A percentile compares a stretch with the other conserved stretches of the same genome.
These are phyloP conservation scores for Aquatica leii DNA, from an alignment of 2,888 invertebrate genomes.

Conservation along the genomic window DNA sequence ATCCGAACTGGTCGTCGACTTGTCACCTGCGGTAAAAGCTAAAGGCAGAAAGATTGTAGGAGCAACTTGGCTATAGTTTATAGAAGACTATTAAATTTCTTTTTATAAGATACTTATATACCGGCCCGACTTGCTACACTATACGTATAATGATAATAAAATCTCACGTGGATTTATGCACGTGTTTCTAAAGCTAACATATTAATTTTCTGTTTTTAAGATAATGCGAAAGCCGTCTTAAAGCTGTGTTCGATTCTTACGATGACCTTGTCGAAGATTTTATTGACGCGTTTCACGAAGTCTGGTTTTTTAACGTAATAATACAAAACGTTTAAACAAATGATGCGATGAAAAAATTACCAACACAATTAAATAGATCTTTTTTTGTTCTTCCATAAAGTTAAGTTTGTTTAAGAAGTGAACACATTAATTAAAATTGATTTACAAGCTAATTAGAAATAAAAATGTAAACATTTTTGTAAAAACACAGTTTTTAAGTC, in stretches of 20 bases:
- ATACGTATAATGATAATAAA: slow-evolving; percentile 12
- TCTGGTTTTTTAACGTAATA: no score
- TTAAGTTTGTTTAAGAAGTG: no score
- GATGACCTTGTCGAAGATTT: slow-evolving; percentile 8
- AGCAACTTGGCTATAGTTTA: slow-evolving; percentile 14
- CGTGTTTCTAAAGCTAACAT: slow-evolving; percentile 8
- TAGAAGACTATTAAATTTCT: slow-evolving; percentile 14
- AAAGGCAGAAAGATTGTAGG: slow-evolving; percentile 12
- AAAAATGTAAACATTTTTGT: no score
- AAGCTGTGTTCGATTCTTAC: background rate
- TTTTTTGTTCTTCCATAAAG: slow-evolving; percentile 6
- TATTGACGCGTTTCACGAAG: background rate
- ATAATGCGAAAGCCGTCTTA: slow-evolving; percentile 13
- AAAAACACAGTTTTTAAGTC: no score
- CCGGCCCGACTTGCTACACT: slow-evolving; percentile 6
- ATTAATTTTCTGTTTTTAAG: slow-evolving; percentile 12
- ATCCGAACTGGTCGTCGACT: slow-evolving; percentile 14
- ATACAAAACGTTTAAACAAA: no score
- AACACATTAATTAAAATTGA: no score
- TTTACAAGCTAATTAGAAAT: no score
- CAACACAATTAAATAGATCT: no score
- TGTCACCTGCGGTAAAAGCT: slow-evolving; percentile 13
- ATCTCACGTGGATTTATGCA: slow-evolving; percentile 9
- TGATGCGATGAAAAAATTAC: no score
- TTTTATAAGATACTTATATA: slow-evolving; percentile 11